Percentiles rank a stretch among this genome's conserved stretches.
These are phyloP conservation scores for Whitmania pigra DNA, from an alignment of 1,140 invertebrate species.

Conservation along the genomic window DNA sequence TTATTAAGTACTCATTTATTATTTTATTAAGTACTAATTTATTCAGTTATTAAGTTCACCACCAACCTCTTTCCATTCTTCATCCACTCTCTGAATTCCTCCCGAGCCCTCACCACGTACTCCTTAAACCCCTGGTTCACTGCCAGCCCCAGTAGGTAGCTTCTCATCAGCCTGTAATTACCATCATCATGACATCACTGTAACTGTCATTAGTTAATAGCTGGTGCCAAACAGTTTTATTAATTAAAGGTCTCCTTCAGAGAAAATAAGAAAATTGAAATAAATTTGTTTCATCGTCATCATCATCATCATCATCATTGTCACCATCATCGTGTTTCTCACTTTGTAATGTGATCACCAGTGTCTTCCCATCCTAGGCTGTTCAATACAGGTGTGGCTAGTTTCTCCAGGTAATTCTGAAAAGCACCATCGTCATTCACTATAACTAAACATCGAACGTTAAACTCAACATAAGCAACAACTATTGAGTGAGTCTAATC, in stretches of 20 bases:
- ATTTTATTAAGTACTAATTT: not conserved
- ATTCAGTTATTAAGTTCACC: not conserved
- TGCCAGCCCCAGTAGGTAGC: not conserved
- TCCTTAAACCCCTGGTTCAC: not conserved
- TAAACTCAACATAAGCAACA: slow-evolving; percentile 44
- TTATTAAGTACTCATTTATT: not conserved
- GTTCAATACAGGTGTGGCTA: not conserved
- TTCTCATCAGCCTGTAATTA: not conserved
- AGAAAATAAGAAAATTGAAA: not conserved
- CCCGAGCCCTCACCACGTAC: not conserved
- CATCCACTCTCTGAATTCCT: not conserved
- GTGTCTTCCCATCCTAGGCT: slow-evolving; percentile 3
- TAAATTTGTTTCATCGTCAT: too few species aligned
- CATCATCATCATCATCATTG: too few species aligned
- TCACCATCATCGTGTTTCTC: not conserved
- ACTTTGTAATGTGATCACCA: slow-evolving; percentile 2
- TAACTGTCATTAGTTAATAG: too few species aligned
- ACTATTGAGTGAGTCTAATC: slow-evolving; percentile 51
- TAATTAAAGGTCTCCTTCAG: not conserved
- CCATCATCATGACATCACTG: too few species aligned
- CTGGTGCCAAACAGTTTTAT: not conserved
- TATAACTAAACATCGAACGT: too few species aligned
- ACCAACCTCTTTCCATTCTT: not conserved
- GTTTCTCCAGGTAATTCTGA: slow-evolving; percentile 1
- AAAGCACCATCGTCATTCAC: not conserved